Conservation (phyloP, 2,888 invertebrate genomes). For the Melanostoma scalare region DNA sequence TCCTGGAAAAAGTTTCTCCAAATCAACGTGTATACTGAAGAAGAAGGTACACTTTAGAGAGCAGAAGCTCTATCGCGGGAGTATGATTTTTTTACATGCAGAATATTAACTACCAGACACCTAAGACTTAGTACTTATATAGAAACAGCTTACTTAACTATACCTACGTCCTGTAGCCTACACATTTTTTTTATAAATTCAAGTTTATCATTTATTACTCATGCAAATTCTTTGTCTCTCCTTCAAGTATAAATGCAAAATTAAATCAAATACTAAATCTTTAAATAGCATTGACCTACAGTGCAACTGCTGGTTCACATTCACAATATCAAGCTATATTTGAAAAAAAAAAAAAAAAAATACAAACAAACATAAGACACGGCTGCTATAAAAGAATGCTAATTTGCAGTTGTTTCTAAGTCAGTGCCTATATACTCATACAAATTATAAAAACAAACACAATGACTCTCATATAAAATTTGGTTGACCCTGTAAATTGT, state of each 20-base stretch:
- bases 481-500: constrained; percentile 29
- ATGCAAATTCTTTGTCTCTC: constrained; percentile 16
- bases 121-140: no score
- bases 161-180: not conserved
- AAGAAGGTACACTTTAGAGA: no score
- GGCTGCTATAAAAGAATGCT: constrained; percentile 6
- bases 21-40: no score
- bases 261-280: constrained; percentile 15
- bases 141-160: no score
- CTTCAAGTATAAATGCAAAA: constrained; percentile 14
- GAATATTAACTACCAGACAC: no score
- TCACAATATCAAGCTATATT: constrained; percentile 8
- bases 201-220: constrained; percentile 13
- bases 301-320: constrained; percentile 15
- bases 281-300: constrained; percentile 42
- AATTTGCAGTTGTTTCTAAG: constrained; percentile 25
- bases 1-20: no score
- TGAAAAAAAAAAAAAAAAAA: not conserved
- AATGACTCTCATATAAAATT: constrained; percentile 8
- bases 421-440: not conserved
- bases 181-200: not conserved
- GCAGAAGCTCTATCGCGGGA: no score
- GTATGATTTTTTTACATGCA: no score
- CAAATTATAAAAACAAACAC: constrained; percentile 37
- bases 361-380: not conserved